Conservation (phyloP, 1,140 invertebrate genomes). For the Ladona fulva region DNA sequence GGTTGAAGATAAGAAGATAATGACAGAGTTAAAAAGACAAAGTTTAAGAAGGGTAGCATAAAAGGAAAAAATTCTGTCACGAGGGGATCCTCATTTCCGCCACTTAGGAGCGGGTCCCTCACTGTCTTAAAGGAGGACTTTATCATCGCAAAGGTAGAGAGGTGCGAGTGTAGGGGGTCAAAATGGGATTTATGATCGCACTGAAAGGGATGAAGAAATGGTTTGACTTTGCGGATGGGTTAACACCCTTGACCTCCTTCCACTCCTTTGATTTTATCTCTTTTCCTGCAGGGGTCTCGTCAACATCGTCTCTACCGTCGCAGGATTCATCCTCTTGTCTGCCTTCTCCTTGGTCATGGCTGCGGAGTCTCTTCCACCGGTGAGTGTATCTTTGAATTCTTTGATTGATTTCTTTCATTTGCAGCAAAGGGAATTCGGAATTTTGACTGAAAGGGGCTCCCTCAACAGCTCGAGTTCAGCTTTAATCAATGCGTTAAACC, state of each 20-base stretch:
- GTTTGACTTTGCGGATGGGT: not conserved
- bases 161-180: too few species aligned
- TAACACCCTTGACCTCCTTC: not conserved
- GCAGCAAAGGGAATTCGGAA: too few species aligned
- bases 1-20: too few species aligned
- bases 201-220: not conserved
- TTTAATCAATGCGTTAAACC: too few species aligned
- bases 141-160: not conserved
- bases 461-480: too few species aligned
- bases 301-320: slow-evolving; percentile 37
- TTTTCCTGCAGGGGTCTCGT: slow-evolving; percentile 24
- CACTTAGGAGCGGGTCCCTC: too few species aligned
- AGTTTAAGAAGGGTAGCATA: too few species aligned
- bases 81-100: too few species aligned
- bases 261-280: not conserved
- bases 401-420: too few species aligned
- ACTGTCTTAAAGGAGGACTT: not conserved
- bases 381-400: slow-evolving; percentile 27
- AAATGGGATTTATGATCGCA: not conserved
- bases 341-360: slow-evolving; percentile 38
- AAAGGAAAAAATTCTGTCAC: too few species aligned
- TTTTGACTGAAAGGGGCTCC: too few species aligned
- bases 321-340: slow-evolving; percentile 39
- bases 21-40: too few species aligned
- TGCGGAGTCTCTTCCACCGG: slow-evolving; percentile 42